Base-by-base conservation (phyloP, 2,113 vertebrate species). In the Pachyramphus minor region DNA sequence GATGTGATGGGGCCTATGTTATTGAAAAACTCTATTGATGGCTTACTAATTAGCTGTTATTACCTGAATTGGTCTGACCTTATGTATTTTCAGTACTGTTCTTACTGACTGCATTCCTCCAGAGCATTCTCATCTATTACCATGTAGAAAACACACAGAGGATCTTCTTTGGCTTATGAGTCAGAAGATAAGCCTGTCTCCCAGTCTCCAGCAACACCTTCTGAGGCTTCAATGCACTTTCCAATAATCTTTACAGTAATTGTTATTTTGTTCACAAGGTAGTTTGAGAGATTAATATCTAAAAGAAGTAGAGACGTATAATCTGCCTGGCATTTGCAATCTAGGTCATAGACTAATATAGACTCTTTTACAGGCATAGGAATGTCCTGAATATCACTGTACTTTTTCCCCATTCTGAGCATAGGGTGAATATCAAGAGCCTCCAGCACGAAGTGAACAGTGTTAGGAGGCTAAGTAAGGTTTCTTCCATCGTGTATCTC, bases 31-130 rank as follows among this genome's bases (percentile, higher is more conserved):
- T 92, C 87, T 72, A 71, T 77, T 90, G 90, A 72, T 88, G 78
- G 91, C 91, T 96, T 96, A 89, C 94, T 96, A 95, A 96, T 96
- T 95, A 97, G 78, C 72, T 47, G 90, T 89, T 95, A 93, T 96
- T 93, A 95, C 93, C 94, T 97, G 93, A 94, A 95, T 66, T 96
- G 93, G 68, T 95, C 86, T 92, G 92, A 93, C 94, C 82, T 90
- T 96, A 90, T 92, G 95, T 94, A 67, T 69, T 87, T 95, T 90
- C 72, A 96, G 72, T 84, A 68, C 68, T 89, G 73, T 59, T 93
- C 95, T 73, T 95, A 83, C 77, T 96, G 95, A 93, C 91, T 95
- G 75, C 93, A 81, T 88, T 94, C 82, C 94, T 96, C 92, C 69
- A 74, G 91, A 95, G 81, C 78, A 96, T 97, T 97, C 63, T 95